Evolutionary conservation across 2,113 vertebrate genomes (phyloP), one percentile per base, ranked within the genome.

Genomic region (Silurus asotus): DNA sequence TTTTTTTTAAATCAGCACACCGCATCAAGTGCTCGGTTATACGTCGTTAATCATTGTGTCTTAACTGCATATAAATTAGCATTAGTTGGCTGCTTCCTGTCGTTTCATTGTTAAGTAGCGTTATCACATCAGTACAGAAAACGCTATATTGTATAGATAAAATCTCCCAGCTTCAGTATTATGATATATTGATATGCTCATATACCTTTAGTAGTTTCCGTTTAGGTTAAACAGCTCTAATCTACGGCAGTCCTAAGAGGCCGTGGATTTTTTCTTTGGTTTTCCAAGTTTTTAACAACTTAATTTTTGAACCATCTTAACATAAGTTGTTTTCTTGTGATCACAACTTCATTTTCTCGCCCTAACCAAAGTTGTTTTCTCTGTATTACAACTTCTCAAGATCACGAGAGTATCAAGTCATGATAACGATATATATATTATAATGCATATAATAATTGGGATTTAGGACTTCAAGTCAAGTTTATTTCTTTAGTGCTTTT

Each of bases 1-100:
- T 55, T 51, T 79, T 37, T 37, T 37, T 37, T 37, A 37, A 37
- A 86, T 88, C 84, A 86, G 72, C n/a, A 25, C 77, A 25, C 51
- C 14, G 45, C 48, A 81, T 81, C 13, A 15, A 67, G 10, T 11
- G 51, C 53, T 1, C 20, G 2, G 37, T 70, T 70, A 37, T 62
- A 19, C 59, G 11, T 79, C 59, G 11, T 79, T 77, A 19, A 78
- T 37, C 37, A 37, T 65, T 23, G 75, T 10, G 14, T 62, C 56
- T 62, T 62, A 17, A 23, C 23, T 67, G 72, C 8, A 56, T 28
- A 56, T 58, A 53, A 72, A 78, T 28, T 25, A 55, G 15, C n/a
- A 17, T 78, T 28, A 58, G 53, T 19, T 56, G 51, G 53, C 6
- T 56, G 76, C 45, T 74, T 10, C 37, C 23, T 55, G 75, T 56